These are phyloP conservation scores for Morone saxatilis DNA, from an alignment of 2,113 vertebrate genomes.

Conservation along the genomic window DNA sequence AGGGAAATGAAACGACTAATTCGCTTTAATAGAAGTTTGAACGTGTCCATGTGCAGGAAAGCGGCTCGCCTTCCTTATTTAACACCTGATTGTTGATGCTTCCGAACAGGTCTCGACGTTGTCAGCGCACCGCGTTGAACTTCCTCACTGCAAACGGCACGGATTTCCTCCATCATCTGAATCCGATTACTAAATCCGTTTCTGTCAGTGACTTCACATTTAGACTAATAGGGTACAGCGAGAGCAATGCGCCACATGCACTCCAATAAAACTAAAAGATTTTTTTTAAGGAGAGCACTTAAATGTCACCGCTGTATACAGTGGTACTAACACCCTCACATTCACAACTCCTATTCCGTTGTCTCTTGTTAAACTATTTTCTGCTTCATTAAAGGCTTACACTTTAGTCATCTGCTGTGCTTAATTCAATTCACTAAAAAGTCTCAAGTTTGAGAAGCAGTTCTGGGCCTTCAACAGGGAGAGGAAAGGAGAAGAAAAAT, in stretches of 20 bases:
- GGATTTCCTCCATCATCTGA: neutral
- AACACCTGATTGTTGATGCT: neutral
- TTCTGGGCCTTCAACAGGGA: constrained; percentile 21
- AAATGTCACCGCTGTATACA: neutral
- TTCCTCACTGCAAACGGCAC: neutral
- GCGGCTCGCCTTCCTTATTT: neutral
- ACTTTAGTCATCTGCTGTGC: constrained; percentile 9
- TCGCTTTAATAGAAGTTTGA: neutral
- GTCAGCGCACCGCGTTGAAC: neutral
- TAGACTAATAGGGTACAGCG: neutral
- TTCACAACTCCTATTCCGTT: neutral
- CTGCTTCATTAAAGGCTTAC: constrained; percentile 20
- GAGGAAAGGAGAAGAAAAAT: neutral
- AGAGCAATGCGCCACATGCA: no score
- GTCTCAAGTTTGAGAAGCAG: constrained; percentile 22
- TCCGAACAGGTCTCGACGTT: neutral
- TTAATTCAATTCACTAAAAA: neutral
- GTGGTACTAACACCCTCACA: neutral
- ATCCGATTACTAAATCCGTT: neutral
- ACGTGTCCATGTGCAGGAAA: no score
- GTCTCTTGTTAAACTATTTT: neutral
- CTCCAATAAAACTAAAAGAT: neutral
- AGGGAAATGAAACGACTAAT: neutral
- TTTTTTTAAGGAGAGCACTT: neutral
- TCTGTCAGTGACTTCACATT: neutral